Evolutionary conservation across 2,888 invertebrate species (phyloP).

Genomic region (Acanthococcus lagerstroemiae): DNA sequence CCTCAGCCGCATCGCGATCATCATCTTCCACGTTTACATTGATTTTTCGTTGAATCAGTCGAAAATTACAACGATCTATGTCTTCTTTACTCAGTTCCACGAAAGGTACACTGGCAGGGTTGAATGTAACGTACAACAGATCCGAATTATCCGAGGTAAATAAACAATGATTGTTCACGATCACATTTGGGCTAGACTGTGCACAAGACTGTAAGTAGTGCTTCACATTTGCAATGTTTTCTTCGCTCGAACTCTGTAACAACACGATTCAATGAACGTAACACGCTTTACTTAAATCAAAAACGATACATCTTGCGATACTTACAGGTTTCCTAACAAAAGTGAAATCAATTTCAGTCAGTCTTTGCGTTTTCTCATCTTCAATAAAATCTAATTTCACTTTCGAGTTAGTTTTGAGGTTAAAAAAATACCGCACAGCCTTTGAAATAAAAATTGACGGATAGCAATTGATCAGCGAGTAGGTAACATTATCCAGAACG

Average conservation of each 20-base stretch:
- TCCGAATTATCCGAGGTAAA: too few relatives aligned
- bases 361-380: neutral
- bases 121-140: too few relatives aligned
- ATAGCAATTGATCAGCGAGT: neutral
- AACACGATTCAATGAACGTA: too few relatives aligned
- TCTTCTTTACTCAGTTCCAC: slow-evolving; percentile 1
- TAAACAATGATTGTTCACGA: too few relatives aligned
- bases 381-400: slow-evolving; percentile 6
- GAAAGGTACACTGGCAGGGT: neutral
- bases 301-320: too few relatives aligned
- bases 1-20: neutral
- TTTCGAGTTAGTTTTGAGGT: neutral
- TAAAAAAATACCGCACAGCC: neutral
- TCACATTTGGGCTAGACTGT: too few relatives aligned
- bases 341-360: slow-evolving; percentile 6
- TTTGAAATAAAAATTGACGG: slow-evolving; percentile 13
- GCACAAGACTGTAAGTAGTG: too few relatives aligned
- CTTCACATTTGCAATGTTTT: too few relatives aligned
- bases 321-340: neutral
- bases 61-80: neutral
- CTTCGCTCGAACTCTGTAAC: too few relatives aligned
- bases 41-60: neutral
- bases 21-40: neutral
- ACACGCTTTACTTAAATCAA: too few relatives aligned
- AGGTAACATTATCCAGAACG: neutral